Evolutionary conservation across 2,888 invertebrate genomes (phyloP).

Genomic region (Drosophila birchii): DNA sequence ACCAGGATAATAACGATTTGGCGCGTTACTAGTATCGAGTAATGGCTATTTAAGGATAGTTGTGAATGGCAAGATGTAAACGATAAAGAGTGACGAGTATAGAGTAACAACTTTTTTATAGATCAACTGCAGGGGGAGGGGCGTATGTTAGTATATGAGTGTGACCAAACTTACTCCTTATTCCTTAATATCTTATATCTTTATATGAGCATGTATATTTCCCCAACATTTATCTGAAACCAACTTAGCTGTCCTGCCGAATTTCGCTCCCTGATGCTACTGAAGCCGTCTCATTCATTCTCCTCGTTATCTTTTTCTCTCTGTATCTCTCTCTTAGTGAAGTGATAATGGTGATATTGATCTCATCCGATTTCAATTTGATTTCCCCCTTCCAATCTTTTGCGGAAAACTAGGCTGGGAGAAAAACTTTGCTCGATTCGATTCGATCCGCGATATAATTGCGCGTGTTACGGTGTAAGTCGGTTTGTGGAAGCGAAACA

Average conservation of each 20-base stretch:
- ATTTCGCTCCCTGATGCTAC: slow-evolving; percentile 10
- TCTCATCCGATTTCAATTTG: background rate
- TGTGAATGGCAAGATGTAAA: too few species aligned
- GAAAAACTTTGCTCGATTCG: slow-evolving; percentile 11
- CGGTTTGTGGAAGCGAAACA: slow-evolving; percentile 22
- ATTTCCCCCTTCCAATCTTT: slow-evolving; percentile 5
- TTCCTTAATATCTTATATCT: background rate
- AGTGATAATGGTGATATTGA: background rate
- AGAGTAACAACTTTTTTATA: background rate
- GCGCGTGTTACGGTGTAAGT: background rate
- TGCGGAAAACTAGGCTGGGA: background rate
- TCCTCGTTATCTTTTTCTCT: background rate
- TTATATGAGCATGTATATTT: background rate
- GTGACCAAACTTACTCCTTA: background rate
- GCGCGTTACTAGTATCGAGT: too few species aligned
- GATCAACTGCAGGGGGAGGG: background rate
- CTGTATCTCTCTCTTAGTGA: background rate
- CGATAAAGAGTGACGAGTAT: background rate
- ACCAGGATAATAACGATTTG: too few species aligned
- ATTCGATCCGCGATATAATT: slow-evolving; percentile 9
- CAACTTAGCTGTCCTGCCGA: slow-evolving; percentile 17
- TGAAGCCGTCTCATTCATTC: slow-evolving; percentile 5
- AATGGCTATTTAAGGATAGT: too few species aligned
- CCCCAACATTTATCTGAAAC: background rate
- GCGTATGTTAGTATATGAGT: background rate